These are phyloP conservation scores for Cherax quadricarinatus DNA, from an alignment of 1,140 invertebrate species.

Conservation along the genomic window DNA sequence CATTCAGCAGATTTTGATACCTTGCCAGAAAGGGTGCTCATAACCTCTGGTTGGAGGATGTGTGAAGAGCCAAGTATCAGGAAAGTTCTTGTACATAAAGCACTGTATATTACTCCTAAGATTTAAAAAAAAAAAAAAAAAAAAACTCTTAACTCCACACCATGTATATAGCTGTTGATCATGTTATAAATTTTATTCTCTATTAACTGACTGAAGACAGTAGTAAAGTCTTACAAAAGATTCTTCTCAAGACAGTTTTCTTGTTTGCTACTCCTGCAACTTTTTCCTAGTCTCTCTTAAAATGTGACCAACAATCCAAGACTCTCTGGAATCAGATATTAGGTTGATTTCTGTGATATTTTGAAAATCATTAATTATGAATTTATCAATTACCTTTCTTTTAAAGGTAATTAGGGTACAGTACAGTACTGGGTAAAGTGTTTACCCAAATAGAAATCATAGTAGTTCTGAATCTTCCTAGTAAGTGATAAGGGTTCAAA, in stretches of 20 bases:
- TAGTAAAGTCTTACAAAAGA: constrained; percentile 51
- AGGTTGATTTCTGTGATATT: constrained; percentile 56
- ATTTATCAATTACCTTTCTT: constrained; percentile 32
- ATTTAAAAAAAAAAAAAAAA: constrained; percentile 12
- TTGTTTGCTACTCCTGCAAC: constrained; percentile 66
- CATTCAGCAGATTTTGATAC: constrained; percentile 57
- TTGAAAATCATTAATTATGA: constrained; percentile 31
- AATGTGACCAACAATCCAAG: constrained; percentile 69
- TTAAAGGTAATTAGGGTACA: constrained; percentile 32
- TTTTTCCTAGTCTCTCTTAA: constrained; percentile 66
- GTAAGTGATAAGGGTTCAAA: not conserved
- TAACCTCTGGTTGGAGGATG: constrained; percentile 31
- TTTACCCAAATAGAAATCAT: constrained; percentile 17
- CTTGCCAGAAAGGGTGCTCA: constrained; percentile 60
- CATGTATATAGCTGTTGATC: constrained; percentile 71
- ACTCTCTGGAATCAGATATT: constrained; percentile 36
- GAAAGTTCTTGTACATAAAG: constrained; percentile 68
- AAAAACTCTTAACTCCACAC: constrained; percentile 60
- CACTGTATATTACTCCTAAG: constrained; percentile 66
- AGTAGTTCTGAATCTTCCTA: constrained; percentile 25
- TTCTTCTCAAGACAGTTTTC: constrained; percentile 61
- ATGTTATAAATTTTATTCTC: constrained; percentile 72
- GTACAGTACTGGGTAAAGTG: constrained; percentile 27
- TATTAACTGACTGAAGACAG: constrained; percentile 67
- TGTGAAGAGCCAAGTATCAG: constrained; percentile 58